Evolutionary conservation across 2,113 vertebrate species (phyloP).

Genomic region (Callorhinus ursinus): DNA sequence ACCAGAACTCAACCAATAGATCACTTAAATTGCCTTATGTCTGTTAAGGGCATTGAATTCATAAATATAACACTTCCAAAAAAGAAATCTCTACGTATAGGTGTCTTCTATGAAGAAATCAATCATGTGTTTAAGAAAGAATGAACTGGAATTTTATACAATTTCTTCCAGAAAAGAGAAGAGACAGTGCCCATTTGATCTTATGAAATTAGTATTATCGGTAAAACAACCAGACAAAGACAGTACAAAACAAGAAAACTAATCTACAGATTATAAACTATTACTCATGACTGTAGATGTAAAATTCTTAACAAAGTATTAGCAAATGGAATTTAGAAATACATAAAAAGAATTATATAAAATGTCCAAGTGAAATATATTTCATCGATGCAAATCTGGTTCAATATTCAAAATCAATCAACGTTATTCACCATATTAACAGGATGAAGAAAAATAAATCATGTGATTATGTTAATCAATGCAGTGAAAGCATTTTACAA

Average conservation of each 20-base stretch:
- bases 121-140: neutral
- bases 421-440: neutral
- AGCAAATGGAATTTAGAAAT: neutral
- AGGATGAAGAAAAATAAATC: neutral
- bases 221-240: neutral
- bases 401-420: neutral
- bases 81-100: neutral
- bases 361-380: neutral
- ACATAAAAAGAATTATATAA: neutral
- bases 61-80: neutral
- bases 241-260: neutral
- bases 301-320: neutral
- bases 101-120: neutral
- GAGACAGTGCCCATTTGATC: neutral
- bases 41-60: neutral
- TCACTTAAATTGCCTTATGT: neutral
- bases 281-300: neutral
- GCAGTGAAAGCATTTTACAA: neutral
- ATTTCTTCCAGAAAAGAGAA: neutral
- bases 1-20: neutral
- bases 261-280: neutral
- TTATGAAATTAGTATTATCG: neutral
- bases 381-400: neutral
- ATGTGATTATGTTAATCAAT: neutral
- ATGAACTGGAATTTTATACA: neutral